Percentiles rank a stretch among this genome's conserved stretches.
Conservation (phyloP, 2,888 invertebrate genomes). For the Euplexia lucipara region DNA sequence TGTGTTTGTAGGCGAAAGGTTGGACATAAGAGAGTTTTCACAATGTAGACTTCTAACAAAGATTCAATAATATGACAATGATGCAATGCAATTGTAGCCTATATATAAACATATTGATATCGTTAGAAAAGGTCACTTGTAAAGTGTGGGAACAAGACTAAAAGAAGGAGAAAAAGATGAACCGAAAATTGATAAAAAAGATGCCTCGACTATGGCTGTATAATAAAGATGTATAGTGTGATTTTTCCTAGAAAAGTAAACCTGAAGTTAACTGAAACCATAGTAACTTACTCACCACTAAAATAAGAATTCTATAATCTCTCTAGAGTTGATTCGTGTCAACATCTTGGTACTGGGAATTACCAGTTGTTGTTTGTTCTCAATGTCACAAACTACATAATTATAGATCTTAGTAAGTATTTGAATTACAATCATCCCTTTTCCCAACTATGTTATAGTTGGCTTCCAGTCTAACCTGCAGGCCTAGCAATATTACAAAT, state of each 20-base stretch:
- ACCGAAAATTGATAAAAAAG: neutral
- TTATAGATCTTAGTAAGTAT: neutral
- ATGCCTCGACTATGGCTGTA: neutral
- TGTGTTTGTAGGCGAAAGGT: conserved; percentile 10
- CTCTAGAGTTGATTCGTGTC: neutral
- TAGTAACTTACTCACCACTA: too few species aligned
- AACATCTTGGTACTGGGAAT: neutral
- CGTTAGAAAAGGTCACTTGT: too few species aligned
- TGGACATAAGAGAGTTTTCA: conserved; percentile 4
- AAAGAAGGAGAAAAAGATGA: neutral
- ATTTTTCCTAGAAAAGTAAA: neutral
- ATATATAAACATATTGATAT: neutral
- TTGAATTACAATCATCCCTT: too few species aligned
- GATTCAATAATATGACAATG: neutral
- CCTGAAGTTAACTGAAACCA: too few species aligned
- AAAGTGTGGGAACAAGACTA: too few species aligned
- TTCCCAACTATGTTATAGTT: too few species aligned
- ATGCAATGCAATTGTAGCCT: neutral
- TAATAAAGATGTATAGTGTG: neutral
- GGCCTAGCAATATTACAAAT: too few species aligned
- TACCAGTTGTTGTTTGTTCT: conserved; percentile 2
- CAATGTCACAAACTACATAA: neutral
- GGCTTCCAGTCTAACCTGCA: too few species aligned
- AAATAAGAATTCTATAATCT: conserved; percentile 3
- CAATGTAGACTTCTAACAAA: neutral